Evolutionary conservation across 2,797 vertebrate genomes (phyloP), one percentile per base, ranked within the genome.

Genomic region (Lateolabrax maculatus): DNA sequence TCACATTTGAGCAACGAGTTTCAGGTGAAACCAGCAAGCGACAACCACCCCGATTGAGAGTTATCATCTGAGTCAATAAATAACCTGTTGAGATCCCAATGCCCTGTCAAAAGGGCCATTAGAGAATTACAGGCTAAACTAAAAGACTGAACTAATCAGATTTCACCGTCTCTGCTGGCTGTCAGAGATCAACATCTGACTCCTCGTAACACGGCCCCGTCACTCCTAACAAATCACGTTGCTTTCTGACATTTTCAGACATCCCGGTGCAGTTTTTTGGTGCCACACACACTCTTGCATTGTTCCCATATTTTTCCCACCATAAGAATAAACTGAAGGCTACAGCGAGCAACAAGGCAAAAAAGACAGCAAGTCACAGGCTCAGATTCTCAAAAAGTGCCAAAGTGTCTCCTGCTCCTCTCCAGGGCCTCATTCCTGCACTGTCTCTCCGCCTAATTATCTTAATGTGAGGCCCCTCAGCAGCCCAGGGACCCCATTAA

Each of bases 401-500:
- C 68, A 15, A 60, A 68, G 65, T n/a, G 62, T 69, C 53, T 79
- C 61, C 57, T 80, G 61, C 49, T 75, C 56, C 67, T 79, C 87
- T 86, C 87, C 52, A 23, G 83, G 39, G 87, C 49, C 86, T 83
- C 84, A 36, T 88, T 84, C 71, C 77, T 64, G 71, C 81, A 83
- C 61, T 80, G 69, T 86, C 62, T 86, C 76, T 51, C 79, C 69
- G 74, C 80, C 88, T 91, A 89, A 92, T 92, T 90, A 89, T 85
- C 83, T 71, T 89, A 90, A 93, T 87, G 80, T 43, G 84, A 73
- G 64, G 76, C 77, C 85, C 62, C 83, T 80, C 76, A n/a, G 86
- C 84, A 75, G 84, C 82, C 66, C 52, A 55, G 89, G 86, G 88
- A 90, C 56, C 15, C 88, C 82, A 88, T 93, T 91, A 92, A 80